Base-by-base conservation (phyloP, 2,888 invertebrate genomes). In the Oxycera nigricornis region DNA sequence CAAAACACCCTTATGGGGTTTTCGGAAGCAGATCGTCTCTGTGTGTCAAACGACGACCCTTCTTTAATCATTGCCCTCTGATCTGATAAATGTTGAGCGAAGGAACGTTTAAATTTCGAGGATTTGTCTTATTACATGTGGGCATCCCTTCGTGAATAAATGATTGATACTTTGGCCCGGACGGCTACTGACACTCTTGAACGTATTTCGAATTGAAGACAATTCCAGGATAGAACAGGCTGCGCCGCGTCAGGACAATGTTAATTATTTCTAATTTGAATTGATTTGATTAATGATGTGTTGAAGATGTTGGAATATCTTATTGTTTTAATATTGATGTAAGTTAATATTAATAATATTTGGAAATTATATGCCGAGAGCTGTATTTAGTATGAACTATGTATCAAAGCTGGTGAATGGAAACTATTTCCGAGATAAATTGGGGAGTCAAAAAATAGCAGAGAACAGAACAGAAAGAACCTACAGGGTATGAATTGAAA, bases 221-320 rank as follows among this genome's bases (percentile, higher is more conserved):
- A 52, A 70, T 70, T 70, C n/a, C 11, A 70, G 24, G 20, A 30
- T 46, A 11, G 14, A 50, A 31, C 50, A 46, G 52, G 17, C 55
- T 52, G 52, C 31, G 50, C 30, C 50, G 14, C 30, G 2, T 78
- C 78, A 77, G 79, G 79, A 77, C 79, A 79, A 80, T 81, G 80
- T 81, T 80, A 81, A 81, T 82, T 81, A 80, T 80, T 80, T 82
- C 79, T 80, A 79, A 80, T 80, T 81, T 79, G 79, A 79, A 79
- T 78, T 79, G 79, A 81, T 79, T 81, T 81, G 81, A 82, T 82
- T 81, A 82, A 81, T 82, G 80, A 77, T 79, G 50, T 30, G 17
- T 61, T 30, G 61, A 31, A 20, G 35, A 62, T 31, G 17, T 31
- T 9, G 59, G 9, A 52, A 52, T n/a, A n/a, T n/a, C n/a, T n/a